Percentiles rank a stretch among this genome's conserved stretches.
Conservation (phyloP, 2,888 invertebrate genomes). For the Pollenia labialis region DNA sequence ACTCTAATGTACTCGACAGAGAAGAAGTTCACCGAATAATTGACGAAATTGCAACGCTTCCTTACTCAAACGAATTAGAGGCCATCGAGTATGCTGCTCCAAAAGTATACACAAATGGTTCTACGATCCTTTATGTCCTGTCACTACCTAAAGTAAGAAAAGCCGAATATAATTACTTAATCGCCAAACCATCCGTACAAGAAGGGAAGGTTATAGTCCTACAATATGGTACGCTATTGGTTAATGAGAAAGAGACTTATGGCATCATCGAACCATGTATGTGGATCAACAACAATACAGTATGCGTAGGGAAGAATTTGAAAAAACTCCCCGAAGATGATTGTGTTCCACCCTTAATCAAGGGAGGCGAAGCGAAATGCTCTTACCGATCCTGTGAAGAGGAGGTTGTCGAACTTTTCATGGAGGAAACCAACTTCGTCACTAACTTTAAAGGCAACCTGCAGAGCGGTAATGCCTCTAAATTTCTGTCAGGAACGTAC, state of each 20-base stretch:
- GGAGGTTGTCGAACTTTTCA: conserved; percentile 10
- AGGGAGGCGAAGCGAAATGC: conserved; percentile 26
- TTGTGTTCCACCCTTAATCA: conserved; percentile 11
- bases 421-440: background rate
- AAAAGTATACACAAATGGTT: no score
- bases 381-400: conserved; percentile 21
- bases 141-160: no score
- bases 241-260: conserved; percentile 18
- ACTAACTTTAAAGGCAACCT: conserved; percentile 20
- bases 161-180: no score
- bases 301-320: conserved; percentile 15
- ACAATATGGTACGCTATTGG: background rate
- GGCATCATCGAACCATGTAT: conserved; percentile 10
- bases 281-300: conserved; percentile 20
- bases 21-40: conserved; percentile 16
- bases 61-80: no score
- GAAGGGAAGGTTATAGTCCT: conserved; percentile 11
- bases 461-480: conserved; percentile 19
- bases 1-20: conserved; percentile 10
- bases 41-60: background rate
- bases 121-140: no score
- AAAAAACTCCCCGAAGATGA: conserved; percentile 24
- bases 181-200: no score
- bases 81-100: no score
- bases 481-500: conserved; percentile 30